A percentile compares a stretch with the other conserved stretches of the same genome.
phyloP scores from a whole-genome alignment of 2,888 invertebrate species.

The Ochlodes sylvanus region DNA sequence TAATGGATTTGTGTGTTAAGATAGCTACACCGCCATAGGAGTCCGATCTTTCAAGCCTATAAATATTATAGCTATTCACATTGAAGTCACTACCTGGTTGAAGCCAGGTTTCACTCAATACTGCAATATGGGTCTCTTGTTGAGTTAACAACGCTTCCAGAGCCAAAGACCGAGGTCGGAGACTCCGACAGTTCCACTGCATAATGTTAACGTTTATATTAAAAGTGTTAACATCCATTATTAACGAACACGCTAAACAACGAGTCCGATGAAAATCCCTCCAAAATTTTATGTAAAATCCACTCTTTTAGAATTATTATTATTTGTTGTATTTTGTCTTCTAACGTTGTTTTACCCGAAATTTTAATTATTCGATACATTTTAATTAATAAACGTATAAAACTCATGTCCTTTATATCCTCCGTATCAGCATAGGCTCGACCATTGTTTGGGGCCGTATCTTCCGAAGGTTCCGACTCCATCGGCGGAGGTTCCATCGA shows the following conservation, averaged over 20 bases:
- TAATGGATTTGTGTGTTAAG: slow-evolving; percentile 29
- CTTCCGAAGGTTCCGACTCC: neutral
- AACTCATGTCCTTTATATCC: neutral
- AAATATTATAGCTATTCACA: slow-evolving; percentile 25
- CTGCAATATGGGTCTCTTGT: slow-evolving; percentile 38
- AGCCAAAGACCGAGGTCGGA: slow-evolving; percentile 8
- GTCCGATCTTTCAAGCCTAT: slow-evolving; percentile 22
- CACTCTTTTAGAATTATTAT: neutral
- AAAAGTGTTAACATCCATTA: slow-evolving; percentile 2
- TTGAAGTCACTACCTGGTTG: slow-evolving; percentile 17
- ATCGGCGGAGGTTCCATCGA: neutral
- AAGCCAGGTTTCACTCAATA: slow-evolving; percentile 39
- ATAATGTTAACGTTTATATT: slow-evolving; percentile 10
- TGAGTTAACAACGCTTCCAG: slow-evolving; percentile 20
- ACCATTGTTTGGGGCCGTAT: neutral
- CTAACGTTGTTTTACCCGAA: slow-evolving; percentile 4
- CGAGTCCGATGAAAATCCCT: slow-evolving; percentile 13
- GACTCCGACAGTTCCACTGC: slow-evolving; percentile 30
- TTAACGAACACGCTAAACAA: slow-evolving; percentile 11
- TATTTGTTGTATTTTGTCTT: slow-evolving; percentile 13
- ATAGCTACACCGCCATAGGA: slow-evolving; percentile 32
- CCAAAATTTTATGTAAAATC: neutral
- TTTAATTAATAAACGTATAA: slow-evolving; percentile 5
- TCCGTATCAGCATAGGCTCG: neutral
- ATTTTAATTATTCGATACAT: slow-evolving; percentile 9